Evolutionary conservation across 2,113 vertebrate genomes (phyloP), one percentile per base, ranked within the genome.

Genomic region (Scomber scombrus): DNA sequence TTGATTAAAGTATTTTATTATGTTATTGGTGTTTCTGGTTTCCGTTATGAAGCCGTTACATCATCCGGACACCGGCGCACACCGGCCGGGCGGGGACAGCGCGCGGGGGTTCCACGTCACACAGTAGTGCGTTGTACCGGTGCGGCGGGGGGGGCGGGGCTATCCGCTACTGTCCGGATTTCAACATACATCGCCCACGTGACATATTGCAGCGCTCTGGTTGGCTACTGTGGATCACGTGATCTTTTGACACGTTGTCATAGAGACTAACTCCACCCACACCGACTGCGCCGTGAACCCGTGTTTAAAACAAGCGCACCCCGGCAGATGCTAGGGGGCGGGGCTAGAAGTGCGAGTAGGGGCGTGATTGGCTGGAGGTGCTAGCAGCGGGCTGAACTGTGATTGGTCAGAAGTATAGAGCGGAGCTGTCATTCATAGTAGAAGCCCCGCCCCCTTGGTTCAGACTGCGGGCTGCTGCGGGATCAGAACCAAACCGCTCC

Each of bases 401-500:
- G 78, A 88, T 94, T 93, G 87, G 87, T 70, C 70, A 70, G 61
- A 88, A 90, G 76, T 91, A 71, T 18, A 46, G 64, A 62, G 40
- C 2, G 15, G 55, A 1, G 19, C 63, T 84, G 86, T 84, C 90
- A 52, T 19, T 92, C 86, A 80, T 0, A 29, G 0, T 1, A 0
- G 23, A 71, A 3, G 52, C 69, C 18, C 81, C 86, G 69, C 84
- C 91, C 69, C 62, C 16, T 1, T 26, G 6, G 11, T 15, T 63
- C 71, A 85, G 26, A 85, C 69, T 7, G 85, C 74, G 72, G 43
- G 58, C 76, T 13, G 55, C 68, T 84, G 40, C 69, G 45, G 73
- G 51, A 80, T 62, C 78, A 49, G 88, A 88, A 85, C 75, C 78
- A 9, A 51, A 29, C 49, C 49, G 64, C 12, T 23, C 18, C 18